Percentiles rank a stretch among this genome's conserved stretches.
These are phyloP conservation scores for Lamellibrachia luymesi DNA, from an alignment of 1,140 invertebrate species.

Conservation along the genomic window DNA sequence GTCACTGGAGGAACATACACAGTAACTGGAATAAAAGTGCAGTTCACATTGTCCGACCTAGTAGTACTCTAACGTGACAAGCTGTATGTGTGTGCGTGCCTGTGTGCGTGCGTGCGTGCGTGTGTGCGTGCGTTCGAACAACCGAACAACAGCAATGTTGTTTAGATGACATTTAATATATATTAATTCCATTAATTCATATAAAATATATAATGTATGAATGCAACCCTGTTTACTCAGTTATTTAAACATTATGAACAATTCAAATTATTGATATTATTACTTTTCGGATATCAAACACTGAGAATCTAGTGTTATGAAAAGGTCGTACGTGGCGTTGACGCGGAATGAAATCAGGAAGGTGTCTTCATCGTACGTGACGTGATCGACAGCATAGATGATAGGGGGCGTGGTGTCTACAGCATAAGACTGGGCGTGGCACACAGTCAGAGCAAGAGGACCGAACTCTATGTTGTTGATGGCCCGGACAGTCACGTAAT, in stretches of 20 bases:
- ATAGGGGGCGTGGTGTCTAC: conserved; percentile 9
- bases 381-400: background rate
- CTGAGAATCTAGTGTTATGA: background rate
- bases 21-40: background rate
- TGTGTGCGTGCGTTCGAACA: too few relatives aligned
- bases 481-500: background rate
- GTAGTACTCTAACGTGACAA: too few relatives aligned
- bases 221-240: too few relatives aligned
- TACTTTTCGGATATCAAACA: too few relatives aligned
- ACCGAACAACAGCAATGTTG: too few relatives aligned
- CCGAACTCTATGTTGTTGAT: background rate
- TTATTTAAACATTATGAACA: too few relatives aligned
- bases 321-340: background rate
- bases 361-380: background rate
- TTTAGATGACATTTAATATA: too few relatives aligned
- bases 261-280: too few relatives aligned
- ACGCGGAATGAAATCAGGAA: background rate
- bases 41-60: background rate
- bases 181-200: too few relatives aligned
- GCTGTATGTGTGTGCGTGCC: too few relatives aligned
- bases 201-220: too few relatives aligned
- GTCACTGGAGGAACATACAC: background rate
- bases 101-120: too few relatives aligned
- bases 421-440: background rate
- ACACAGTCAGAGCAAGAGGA: background rate